These are phyloP conservation scores for Trichogramma evanescens DNA, from an alignment of 2,888 invertebrate genomes.

Conservation along the genomic window DNA sequence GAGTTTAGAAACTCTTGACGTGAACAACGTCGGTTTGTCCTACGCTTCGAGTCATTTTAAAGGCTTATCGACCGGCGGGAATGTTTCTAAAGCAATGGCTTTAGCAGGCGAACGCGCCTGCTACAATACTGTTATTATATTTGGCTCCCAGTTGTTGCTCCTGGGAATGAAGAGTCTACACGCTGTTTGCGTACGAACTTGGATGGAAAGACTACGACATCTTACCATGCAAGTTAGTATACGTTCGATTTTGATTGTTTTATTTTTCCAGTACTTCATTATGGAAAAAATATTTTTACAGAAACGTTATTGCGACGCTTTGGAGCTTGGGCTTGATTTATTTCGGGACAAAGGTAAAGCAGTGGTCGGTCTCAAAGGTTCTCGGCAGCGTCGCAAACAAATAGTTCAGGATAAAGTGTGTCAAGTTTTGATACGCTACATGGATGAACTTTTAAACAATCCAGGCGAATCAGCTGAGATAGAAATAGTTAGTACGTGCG, in stretches of 20 bases:
- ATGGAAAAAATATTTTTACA: constrained; percentile 26
- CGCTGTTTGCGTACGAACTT: constrained; percentile 52
- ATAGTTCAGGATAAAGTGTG: constrained; percentile 47
- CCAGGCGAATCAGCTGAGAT: constrained; percentile 24
- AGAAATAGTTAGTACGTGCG: constrained; percentile 40
- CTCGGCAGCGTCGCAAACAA: constrained; percentile 47
- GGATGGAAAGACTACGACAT: constrained; percentile 62
- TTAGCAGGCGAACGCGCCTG: constrained; percentile 69
- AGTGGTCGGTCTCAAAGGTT: constrained; percentile 53
- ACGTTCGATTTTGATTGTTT: not conserved
- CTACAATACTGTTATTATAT: constrained; percentile 64
- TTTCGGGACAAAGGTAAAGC: constrained; percentile 59
- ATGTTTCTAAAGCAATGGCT: constrained; percentile 73
- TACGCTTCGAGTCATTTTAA: constrained; percentile 84
- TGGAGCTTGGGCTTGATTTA: constrained; percentile 56
- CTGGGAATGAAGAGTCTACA: constrained; percentile 61
- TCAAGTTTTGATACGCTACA: constrained; percentile 42
- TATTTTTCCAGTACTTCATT: not conserved
- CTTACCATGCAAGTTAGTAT: constrained; percentile 51
- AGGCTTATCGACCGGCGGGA: constrained; percentile 91
- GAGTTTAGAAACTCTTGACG: constrained; percentile 75
- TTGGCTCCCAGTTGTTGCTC: constrained; percentile 62
- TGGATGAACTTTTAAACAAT: constrained; percentile 39
- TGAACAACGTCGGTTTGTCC: constrained; percentile 73
- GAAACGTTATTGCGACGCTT: constrained; percentile 54